Percentiles rank a stretch among this genome's conserved stretches.
phyloP scores from a whole-genome alignment of 2,888 invertebrate genomes.

The Athripsodes cinereus region DNA sequence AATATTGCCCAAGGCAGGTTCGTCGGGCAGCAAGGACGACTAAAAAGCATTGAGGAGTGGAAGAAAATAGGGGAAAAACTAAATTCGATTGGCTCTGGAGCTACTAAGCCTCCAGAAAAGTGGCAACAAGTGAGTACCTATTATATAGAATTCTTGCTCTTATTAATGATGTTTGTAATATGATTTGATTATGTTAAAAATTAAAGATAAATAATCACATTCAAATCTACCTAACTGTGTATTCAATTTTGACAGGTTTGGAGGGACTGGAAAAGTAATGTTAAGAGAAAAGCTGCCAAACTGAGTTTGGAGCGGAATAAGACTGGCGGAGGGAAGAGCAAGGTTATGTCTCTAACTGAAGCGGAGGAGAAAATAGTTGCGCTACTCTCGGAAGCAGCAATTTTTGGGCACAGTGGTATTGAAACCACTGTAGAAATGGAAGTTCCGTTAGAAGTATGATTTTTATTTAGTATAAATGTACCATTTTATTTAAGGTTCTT shows the following conservation, averaged over 20 bases:
- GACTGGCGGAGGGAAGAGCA: neutral
- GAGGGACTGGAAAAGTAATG: neutral
- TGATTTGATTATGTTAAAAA: neutral
- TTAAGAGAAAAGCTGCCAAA: neutral
- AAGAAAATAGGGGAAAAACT: neutral
- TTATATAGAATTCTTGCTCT: neutral
- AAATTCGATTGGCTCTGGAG: neutral
- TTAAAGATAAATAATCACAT: neutral
- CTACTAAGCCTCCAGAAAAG: neutral
- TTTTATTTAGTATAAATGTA: no score
- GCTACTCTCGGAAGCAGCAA: neutral
- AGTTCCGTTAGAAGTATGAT: no score
- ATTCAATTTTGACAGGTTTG: neutral
- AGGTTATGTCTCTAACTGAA: neutral
- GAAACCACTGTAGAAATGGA: no score
- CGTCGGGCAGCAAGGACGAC: neutral
- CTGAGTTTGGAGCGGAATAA: neutral
- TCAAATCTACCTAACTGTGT: neutral
- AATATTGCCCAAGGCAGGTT: neutral
- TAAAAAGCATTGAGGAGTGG: neutral
- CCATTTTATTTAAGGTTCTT: no score
- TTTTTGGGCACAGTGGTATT: no score
- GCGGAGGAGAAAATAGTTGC: neutral
- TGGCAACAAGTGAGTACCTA: neutral
- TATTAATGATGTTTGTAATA: neutral